Base-by-base conservation (phyloP, 2,888 invertebrate species). In the Ichneumoninae sp. region DNA sequence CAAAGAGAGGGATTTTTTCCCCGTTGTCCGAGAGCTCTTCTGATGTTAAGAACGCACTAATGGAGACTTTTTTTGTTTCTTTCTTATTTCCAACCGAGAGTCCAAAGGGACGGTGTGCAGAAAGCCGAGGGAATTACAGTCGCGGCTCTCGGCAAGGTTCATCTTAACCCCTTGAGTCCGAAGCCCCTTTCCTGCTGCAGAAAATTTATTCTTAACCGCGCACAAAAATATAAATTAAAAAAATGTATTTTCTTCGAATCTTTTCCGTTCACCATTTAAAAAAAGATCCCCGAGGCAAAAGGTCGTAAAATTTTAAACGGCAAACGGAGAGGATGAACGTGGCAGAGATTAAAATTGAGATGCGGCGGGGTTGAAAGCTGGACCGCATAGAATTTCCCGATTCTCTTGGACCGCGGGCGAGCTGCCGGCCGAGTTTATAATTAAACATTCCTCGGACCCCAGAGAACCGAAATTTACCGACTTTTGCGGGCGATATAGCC, bases 401-500 rank as follows among this genome's bases (percentile, higher is more conserved):
- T 33, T 63, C 16, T 26, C 30, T 6, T 16, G 63, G 30, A 63
- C n/a, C 1, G 63, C 68, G 68, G 8, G 16, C 30, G 50, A 47
- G 2, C n/a, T 30, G 71, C 33, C 30, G 52, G 19, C 40, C 40
- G 73, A 60, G 74, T 47, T 44, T 68, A 26, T 74, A 74, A 74
- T 74, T 74, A 74, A 26, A 63, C 71, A 71, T 71, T 57, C 71
- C 54, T 36, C 10, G 54, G 44, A 47, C 13, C 4, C 13, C 16
- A 0, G 44, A 16, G 44, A 47, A 47, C 44, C 44, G 16, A 74
- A 63, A 74, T 74, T 63, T 63, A 22, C 50, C n/a, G 60, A 74
- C 60, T 74, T 47, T 74, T 10, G 63, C 0, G 74, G 22, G 22
- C 36, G n/a, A 30, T n/a, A 63, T 30, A 63, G 6, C 33, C 16